Conservation (phyloP, 2,888 invertebrate species). For the Punctoribates punctum region DNA sequence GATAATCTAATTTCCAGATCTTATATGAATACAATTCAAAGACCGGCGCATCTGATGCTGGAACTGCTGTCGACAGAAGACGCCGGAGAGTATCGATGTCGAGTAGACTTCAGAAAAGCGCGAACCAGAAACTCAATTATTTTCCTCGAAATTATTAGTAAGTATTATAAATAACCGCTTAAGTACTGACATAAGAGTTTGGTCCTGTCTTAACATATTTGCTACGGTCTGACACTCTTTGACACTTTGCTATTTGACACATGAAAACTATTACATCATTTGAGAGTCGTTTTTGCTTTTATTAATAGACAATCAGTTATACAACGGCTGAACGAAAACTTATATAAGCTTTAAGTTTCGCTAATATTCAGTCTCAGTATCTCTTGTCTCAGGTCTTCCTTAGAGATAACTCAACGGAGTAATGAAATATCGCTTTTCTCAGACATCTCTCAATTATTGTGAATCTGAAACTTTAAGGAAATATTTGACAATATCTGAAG, state of each 20-base stretch:
- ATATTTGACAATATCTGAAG: not conserved
- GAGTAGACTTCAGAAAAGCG: slow-evolving; percentile 84
- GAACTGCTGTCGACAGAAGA: slow-evolving; percentile 70
- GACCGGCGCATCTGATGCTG: slow-evolving; percentile 46
- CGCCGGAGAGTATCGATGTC: slow-evolving; percentile 82
- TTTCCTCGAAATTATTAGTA: slow-evolving; percentile 85
- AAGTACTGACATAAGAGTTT: not conserved
- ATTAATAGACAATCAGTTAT: slow-evolving; percentile 25
- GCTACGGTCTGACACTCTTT: slow-evolving; percentile 13
- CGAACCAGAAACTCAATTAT: slow-evolving; percentile 85
- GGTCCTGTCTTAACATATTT: slow-evolving; percentile 1
- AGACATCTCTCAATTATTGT: not conserved
- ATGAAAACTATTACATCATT: not conserved
- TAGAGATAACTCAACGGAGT: not conserved
- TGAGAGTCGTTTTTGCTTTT: slow-evolving; percentile 4
- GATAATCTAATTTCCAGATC: slow-evolving; percentile 81
- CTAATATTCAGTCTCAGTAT: not conserved
- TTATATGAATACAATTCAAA: slow-evolving; percentile 70
- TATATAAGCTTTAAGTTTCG: not conserved
- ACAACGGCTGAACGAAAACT: not conserved
- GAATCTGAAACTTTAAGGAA: not conserved
- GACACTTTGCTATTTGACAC: not conserved
- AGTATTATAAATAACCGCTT: slow-evolving; percentile 51
- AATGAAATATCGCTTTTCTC: not conserved
- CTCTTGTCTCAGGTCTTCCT: not conserved